A percentile compares a stretch with the other conserved stretches of the same genome.
Conservation (phyloP, 2,113 vertebrate species). For the Astur gentilis region DNA sequence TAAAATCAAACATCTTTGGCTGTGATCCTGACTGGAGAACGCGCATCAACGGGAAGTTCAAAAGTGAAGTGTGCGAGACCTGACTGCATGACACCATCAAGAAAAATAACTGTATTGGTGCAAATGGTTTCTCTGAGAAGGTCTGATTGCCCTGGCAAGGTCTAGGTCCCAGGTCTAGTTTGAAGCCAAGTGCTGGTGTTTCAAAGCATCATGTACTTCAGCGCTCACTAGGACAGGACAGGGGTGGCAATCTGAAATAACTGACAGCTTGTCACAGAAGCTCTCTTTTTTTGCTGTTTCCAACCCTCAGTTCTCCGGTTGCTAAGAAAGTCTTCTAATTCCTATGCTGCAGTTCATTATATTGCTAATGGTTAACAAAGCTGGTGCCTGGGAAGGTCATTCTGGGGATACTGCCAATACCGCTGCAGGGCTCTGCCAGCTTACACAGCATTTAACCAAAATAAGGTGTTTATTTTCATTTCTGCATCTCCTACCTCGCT, state of each 20-base stretch:
- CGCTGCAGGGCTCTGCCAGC: background rate
- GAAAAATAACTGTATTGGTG: background rate
- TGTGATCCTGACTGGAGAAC: background rate
- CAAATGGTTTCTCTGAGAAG: background rate
- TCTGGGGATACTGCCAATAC: background rate
- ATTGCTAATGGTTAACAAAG: background rate
- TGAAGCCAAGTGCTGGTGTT: background rate
- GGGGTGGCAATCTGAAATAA: background rate
- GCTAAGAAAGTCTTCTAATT: background rate
- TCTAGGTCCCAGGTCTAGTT: background rate
- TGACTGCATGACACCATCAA: background rate
- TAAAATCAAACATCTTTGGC: background rate
- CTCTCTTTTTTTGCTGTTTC: background rate
- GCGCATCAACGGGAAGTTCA: background rate
- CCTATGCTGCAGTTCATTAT: background rate
- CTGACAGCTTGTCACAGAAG: background rate
- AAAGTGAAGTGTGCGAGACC: background rate
- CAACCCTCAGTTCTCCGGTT: background rate
- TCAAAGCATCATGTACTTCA: background rate
- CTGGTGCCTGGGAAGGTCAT: background rate
- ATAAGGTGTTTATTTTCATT: background rate
- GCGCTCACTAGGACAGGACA: background rate
- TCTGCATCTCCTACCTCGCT: background rate
- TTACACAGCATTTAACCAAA: background rate
- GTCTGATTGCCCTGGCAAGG: background rate